Base-by-base conservation (phyloP, 2,888 invertebrate genomes). In the Lithophane socia region DNA sequence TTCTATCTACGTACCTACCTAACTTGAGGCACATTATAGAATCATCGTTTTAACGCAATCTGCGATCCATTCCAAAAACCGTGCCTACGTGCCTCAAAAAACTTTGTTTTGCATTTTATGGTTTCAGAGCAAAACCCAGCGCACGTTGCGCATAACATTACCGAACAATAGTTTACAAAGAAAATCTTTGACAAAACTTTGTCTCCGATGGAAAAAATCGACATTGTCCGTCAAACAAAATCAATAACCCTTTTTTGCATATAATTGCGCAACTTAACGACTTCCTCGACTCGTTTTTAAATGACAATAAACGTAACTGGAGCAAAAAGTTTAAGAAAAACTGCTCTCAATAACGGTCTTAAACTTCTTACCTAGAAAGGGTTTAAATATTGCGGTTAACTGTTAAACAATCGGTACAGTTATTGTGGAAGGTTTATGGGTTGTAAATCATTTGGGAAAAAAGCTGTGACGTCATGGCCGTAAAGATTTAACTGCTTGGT, bases 331-430 rank as follows among this genome's bases (percentile, higher is more conserved):
- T 73, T 12, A 21, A 67, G 79, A 85, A 91, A 90, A 78, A 85
- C 60, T 84, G 90, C 89, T 88, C 88, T 92, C 89, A 91, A 91
- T 93, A 92, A 92, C 92, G 91, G 92, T 82, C 89, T 70, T 67
- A 49, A 73, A 77, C 3, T 81, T 61, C 90, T 92, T 95, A 96
- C 95, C 95, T 95, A 95, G 95, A 96, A 96, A 94, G 95, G 96
- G 95, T 95, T 96, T 94, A 94, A 95, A 94, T 94, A 95, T 95
- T 96, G 96, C 95, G 96, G 96, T 96, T 96, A 95, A 94, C 94
- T 94, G 96, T 96, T 94, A 93, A 96, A 96, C 96, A 96, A 96
- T 96, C 92, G 94, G 94, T 94, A 95, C 96, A 94, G 96, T 96
- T 96, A 96, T 95, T 94, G 95, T 94, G 90, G 92, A 92, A 90